Percentiles rank a stretch among this genome's conserved stretches.
Conservation (phyloP, 2,797 vertebrate species). For the Nyctalus aviator region DNA sequence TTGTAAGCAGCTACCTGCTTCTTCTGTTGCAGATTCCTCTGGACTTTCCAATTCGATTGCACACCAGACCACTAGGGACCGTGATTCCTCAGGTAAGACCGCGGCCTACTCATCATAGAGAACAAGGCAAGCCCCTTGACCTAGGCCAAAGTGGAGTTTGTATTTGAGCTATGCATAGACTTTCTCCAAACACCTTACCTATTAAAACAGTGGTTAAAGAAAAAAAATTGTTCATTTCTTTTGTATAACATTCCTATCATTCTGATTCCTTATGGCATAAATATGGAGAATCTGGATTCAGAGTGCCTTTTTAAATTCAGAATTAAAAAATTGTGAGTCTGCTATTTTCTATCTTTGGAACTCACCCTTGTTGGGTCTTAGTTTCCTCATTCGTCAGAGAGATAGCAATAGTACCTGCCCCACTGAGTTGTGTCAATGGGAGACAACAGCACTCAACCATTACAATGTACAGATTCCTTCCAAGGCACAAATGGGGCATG, state of each 20-base stretch:
- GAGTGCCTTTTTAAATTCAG: too few species aligned
- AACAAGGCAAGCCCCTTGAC: neutral
- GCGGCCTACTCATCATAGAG: neutral
- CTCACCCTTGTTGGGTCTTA: neutral
- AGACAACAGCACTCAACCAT: neutral
- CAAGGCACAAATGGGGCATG: too few species aligned
- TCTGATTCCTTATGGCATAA: neutral
- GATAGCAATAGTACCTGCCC: neutral
- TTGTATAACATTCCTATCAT: neutral
- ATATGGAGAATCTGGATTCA: neutral
- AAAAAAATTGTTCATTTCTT: neutral
- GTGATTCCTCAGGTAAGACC: constrained; percentile 85
- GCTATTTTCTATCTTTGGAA: neutral
- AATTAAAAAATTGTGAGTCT: neutral
- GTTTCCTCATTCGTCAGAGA: neutral
- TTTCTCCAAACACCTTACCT: neutral
- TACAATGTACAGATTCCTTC: neutral
- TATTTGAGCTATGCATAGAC: too few species aligned
- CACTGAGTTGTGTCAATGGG: neutral
- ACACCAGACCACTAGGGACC: constrained; percentile 80
- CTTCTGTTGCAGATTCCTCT: constrained; percentile 71
- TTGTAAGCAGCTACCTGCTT: neutral
- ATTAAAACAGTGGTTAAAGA: neutral
- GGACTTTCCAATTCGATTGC: constrained; percentile 9
- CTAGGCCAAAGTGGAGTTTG: neutral